Conservation (phyloP, 2,797 vertebrate genomes). For the Taenioides sp. region DNA sequence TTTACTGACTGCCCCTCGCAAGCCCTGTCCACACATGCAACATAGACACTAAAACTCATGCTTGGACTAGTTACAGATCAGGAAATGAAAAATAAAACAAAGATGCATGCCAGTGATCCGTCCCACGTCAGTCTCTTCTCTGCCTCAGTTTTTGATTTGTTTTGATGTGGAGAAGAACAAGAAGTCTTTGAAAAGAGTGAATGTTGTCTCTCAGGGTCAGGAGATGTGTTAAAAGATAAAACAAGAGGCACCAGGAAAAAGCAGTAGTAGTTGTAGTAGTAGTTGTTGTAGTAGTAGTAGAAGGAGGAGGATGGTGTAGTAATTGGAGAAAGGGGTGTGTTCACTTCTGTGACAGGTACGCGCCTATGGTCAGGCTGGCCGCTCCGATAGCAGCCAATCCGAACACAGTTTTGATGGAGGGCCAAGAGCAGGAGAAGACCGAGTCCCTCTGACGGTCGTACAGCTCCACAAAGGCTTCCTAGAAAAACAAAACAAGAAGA, state of each 20-base stretch:
- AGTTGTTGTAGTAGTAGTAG: slow-evolving; percentile 7
- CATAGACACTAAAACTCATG: slow-evolving; percentile 71
- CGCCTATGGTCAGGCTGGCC: slow-evolving; percentile 93
- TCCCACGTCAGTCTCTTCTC: slow-evolving; percentile 53
- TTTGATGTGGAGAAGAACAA: slow-evolving; percentile 59
- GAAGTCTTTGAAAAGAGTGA: slow-evolving; percentile 65
- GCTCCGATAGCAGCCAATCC: slow-evolving; percentile 91
- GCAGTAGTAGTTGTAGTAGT: slow-evolving; percentile 1
- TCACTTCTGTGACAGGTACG: slow-evolving; percentile 97
- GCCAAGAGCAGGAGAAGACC: slow-evolving; percentile 90
- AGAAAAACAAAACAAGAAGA: slow-evolving; percentile 24
- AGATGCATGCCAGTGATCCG: slow-evolving; percentile 44
- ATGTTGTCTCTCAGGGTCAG: slow-evolving; percentile 59
- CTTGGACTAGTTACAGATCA: slow-evolving; percentile 68
- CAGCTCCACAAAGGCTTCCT: slow-evolving; percentile 97
- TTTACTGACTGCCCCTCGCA: slow-evolving; percentile 29
- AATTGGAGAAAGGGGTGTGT: slow-evolving; percentile 35
- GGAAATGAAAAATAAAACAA: slow-evolving; percentile 43
- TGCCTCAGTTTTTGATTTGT: slow-evolving; percentile 63
- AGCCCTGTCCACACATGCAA: slow-evolving; percentile 62
- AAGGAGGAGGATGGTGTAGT: slow-evolving; percentile 9
- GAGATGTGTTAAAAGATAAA: slow-evolving; percentile 45
- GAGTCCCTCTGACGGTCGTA: slow-evolving; percentile 89
- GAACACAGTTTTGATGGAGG: slow-evolving; percentile 93
- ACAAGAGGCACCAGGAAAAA: slow-evolving; percentile 30